Evolutionary conservation across 2,113 vertebrate genomes (phyloP), one percentile per base, ranked within the genome.

Genomic region (Chroicocephalus ridibundus): DNA sequence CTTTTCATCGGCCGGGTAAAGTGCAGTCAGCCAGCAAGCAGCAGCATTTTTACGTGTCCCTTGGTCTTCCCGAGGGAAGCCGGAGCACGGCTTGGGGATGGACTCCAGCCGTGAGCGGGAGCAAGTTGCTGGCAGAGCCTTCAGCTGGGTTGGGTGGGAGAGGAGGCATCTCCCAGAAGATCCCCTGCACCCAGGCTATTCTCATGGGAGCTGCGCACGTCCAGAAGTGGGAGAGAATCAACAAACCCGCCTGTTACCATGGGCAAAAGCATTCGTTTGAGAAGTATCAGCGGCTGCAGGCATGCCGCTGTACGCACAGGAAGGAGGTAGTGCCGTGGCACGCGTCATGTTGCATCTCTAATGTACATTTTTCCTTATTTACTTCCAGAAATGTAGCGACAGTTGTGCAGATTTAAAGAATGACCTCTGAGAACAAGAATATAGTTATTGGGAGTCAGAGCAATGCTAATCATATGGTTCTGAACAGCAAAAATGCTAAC

Each of bases 391-490:
- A 77, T 6, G 25, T 14, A 31, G 47, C 13, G 6, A 11, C 85
- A 44, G 72, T 49, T 20, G 87, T 91, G 88, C 44, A 57, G 78
- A 91, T 94, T 91, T 34, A n/a, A 71, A 80, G 88, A 94, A 64
- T 94, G 93, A 97, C 93, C 96, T 96, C 96, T 92, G 94, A 95
- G 90, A 94, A 72, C 71, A 93, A 86, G 74, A 61, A 88, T 95
- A 54, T 91, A 91, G 66, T 95, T 97, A 52, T 6, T 83, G 72
- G 86, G 57, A 95, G 82, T 76, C 69, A 78, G 94, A 96, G 89
- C 86, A 55, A 42, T 84, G 83, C 91, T 97, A 94, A 96, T 98
- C 94, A 76, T 66, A 88, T 86, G 94, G 94, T 97, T 95, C 91
- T 72, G 90, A 94, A 93, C 85, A 92, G 92, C 88, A 92, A 86